These are phyloP conservation scores for Malacosoma neustria DNA, from an alignment of 2,888 invertebrate genomes.

Conservation along the genomic window DNA sequence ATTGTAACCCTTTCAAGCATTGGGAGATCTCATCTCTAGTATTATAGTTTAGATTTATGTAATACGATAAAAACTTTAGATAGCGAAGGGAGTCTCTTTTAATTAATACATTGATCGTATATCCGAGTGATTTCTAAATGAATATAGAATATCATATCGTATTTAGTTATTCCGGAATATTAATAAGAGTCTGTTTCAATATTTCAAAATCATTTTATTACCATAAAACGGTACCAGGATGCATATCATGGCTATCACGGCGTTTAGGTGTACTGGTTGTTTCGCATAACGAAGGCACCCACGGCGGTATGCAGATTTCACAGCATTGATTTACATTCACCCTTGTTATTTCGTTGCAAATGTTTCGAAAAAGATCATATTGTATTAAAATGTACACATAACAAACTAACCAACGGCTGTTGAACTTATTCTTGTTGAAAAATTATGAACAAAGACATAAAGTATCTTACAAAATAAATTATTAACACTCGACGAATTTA, in stretches of 20 bases:
- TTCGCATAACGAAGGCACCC: slow-evolving; percentile 29
- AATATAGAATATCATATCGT: neutral
- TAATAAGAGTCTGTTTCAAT: neutral
- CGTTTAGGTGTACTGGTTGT: slow-evolving; percentile 16
- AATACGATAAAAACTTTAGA: too few relatives aligned
- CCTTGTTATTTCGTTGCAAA: slow-evolving; percentile 30
- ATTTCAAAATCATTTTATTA: neutral
- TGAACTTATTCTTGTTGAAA: too few relatives aligned
- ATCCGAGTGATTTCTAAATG: neutral
- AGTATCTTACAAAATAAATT: too few relatives aligned
- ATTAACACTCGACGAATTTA: too few relatives aligned
- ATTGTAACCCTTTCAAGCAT: too few relatives aligned
- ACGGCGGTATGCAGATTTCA: slow-evolving; percentile 44
- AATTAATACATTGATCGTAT: too few relatives aligned
- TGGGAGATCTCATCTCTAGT: too few relatives aligned
- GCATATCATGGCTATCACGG: slow-evolving; percentile 17
- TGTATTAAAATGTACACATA: too few relatives aligned
- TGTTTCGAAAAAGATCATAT: slow-evolving; percentile 25
- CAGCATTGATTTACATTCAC: slow-evolving; percentile 51
- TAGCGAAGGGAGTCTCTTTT: too few relatives aligned
- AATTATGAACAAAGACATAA: too few relatives aligned
- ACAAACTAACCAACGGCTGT: too few relatives aligned
- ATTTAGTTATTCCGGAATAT: neutral
- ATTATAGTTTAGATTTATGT: too few relatives aligned
- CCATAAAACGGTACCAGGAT: neutral